phyloP scores from a whole-genome alignment of 2,888 invertebrate species.

The Stegophylla sp. region DNA sequence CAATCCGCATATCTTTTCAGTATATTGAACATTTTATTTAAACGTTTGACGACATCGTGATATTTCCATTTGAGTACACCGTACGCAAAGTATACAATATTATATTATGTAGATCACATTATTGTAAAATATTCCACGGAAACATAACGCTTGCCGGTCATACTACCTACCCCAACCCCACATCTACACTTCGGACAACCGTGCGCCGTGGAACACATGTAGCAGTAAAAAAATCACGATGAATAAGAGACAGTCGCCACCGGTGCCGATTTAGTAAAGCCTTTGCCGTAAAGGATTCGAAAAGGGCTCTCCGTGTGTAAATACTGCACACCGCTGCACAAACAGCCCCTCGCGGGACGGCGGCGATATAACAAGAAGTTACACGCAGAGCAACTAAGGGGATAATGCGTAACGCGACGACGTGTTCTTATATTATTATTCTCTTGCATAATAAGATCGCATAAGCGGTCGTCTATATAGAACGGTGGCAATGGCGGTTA shows the following conservation, averaged over 20 bases:
- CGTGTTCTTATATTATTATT: slow-evolving; percentile 13
- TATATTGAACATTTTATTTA: too few species aligned
- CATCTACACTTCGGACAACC: background rate
- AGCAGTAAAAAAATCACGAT: background rate
- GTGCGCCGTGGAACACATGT: background rate
- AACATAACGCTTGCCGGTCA: too few species aligned
- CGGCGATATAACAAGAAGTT: slow-evolving; percentile 40
- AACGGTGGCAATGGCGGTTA: slow-evolving; percentile 4
- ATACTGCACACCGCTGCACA: slow-evolving; percentile 54
- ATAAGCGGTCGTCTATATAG: background rate
- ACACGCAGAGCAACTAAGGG: slow-evolving; percentile 5
- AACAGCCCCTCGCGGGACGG: slow-evolving; percentile 28
- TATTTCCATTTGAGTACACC: too few species aligned
- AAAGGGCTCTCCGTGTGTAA: slow-evolving; percentile 45
- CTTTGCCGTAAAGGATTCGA: slow-evolving; percentile 20
- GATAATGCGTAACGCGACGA: slow-evolving; percentile 17
- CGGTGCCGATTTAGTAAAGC: slow-evolving; percentile 4
- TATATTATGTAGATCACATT: too few species aligned
- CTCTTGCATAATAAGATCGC: slow-evolving; percentile 9
- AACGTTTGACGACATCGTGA: too few species aligned
- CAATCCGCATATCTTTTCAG: too few species aligned
- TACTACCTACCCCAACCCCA: too few species aligned
- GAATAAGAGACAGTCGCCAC: background rate
- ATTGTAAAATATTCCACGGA: too few species aligned
- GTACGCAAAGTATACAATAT: too few species aligned